These are phyloP conservation scores for Tympanoctomys barrerae DNA, from an alignment of 2,797 vertebrate species.

Conservation along the genomic window DNA sequence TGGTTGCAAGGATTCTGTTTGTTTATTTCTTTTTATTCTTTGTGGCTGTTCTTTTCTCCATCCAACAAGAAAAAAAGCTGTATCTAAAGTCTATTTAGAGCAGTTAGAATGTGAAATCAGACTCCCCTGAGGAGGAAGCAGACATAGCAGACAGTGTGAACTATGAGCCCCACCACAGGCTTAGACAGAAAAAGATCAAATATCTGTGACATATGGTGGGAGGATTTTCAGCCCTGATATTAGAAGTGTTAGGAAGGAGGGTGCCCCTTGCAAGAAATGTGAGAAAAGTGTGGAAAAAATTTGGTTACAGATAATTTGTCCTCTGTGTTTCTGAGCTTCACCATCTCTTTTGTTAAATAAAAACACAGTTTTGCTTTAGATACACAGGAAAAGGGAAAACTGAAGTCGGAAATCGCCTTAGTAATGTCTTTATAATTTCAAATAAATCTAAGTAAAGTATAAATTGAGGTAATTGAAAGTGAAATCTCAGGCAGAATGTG, in stretches of 20 bases:
- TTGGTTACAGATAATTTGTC: slow-evolving; percentile 55
- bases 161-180: slow-evolving; percentile 81
- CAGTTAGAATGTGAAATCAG: slow-evolving; percentile 86
- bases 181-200: slow-evolving; percentile 84
- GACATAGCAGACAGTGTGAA: slow-evolving; percentile 79
- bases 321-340: slow-evolving; percentile 21
- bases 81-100: slow-evolving; percentile 84
- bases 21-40: slow-evolving; percentile 47
- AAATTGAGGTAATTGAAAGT: slow-evolving; percentile 15
- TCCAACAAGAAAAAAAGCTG: slow-evolving; percentile 64
- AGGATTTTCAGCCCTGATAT: slow-evolving; percentile 76
- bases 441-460: neutral
- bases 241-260: slow-evolving; percentile 31
- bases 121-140: slow-evolving; percentile 84
- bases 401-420: slow-evolving; percentile 61
- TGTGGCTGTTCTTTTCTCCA: slow-evolving; percentile 68
- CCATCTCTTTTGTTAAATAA: slow-evolving; percentile 51
- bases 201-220: slow-evolving; percentile 82
- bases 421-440: neutral
- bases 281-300: neutral
- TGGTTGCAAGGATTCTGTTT: neutral
- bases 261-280: neutral
- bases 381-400: slow-evolving; percentile 46
- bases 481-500: neutral
- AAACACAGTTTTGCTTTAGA: slow-evolving; percentile 66